A percentile compares a stretch with the other conserved stretches of the same genome.
Evolutionary conservation across 2,797 vertebrate genomes (phyloP).

Genomic region (Meriones psammophilus): DNA sequence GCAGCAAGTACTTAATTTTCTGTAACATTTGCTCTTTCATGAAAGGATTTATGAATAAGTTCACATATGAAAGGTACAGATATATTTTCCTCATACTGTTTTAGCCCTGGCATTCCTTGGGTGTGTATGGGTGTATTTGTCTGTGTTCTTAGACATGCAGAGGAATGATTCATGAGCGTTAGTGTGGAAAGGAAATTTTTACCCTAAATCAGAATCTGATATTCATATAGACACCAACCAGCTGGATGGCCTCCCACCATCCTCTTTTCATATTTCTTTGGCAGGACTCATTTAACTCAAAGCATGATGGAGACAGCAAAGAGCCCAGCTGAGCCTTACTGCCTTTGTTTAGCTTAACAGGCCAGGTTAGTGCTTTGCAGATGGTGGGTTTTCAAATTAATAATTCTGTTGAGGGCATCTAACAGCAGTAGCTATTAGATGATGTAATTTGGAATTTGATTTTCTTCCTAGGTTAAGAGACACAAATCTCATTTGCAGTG

Average conservation of each 20-base stretch:
- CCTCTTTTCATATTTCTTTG: slow-evolving; percentile 27
- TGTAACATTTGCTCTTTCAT: not conserved
- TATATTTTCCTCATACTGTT: not conserved
- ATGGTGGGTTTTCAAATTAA: slow-evolving; percentile 78
- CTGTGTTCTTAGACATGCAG: not conserved
- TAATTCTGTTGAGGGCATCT: slow-evolving; percentile 63
- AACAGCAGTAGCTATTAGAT: slow-evolving; percentile 72
- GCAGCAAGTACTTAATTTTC: slow-evolving; percentile 28
- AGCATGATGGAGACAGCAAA: not conserved
- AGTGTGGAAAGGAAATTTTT: not conserved
- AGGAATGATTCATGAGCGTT: not conserved
- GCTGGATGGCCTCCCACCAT: not conserved
- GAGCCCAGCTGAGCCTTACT: slow-evolving; percentile 70
- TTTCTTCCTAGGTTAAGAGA: slow-evolving; percentile 79
- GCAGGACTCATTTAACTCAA: slow-evolving; percentile 57
- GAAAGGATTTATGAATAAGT: not conserved
- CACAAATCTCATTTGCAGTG: slow-evolving; percentile 79
- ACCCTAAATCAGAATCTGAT: not conserved
- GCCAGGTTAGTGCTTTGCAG: slow-evolving; percentile 76
- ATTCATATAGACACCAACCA: not conserved
- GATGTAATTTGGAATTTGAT: slow-evolving; percentile 78
- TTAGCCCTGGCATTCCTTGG: not conserved
- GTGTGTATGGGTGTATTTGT: not conserved
- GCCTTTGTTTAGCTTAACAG: slow-evolving; percentile 72
- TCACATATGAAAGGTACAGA: not conserved